Base-by-base conservation (phyloP, 2,888 invertebrate species). In the Chironomus riparius region DNA sequence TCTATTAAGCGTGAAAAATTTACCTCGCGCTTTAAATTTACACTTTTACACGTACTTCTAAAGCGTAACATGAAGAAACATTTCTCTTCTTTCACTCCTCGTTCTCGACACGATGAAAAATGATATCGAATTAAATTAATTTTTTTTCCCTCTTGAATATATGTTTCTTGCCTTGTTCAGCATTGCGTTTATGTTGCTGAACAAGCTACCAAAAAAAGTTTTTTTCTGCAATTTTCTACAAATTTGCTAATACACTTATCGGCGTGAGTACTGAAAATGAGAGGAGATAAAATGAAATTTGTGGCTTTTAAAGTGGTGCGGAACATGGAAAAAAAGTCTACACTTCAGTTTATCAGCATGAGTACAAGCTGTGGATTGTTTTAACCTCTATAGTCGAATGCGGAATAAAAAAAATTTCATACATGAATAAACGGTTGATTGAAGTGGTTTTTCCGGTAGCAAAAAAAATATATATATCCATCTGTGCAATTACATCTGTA, bases 121-220 rank as follows among this genome's bases (percentile, higher is more conserved):
- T 72, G 12, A 61, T 68, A 68, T 15, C 68, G 47, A 68, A 68
- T 68, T 68, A 68, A 68, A 68, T 68, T 68, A 68, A 65, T 65
- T 65, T 56, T 56, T 56, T 56, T 18, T 13, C 10, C 4, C 65
- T 21, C 65, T 65, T 24, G 65, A 21, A 56, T 56, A n/a, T 56
- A 56, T 56, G 18, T 18, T 15, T 15, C 13, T 15, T 50, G 50
- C 13, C 13, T 50, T 13, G 50, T 50, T 38, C 38, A 38, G 38
- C 38, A 38, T 38, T 38, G 38, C 38, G 38, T 38, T 38, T 38
- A 38, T 38, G 38, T 38, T 38, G 38, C 38, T 4, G 10, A 28
- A 28, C 28, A 28, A 48, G 48, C 13, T 3, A 15, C 15, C n/a
- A 2, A 15, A 15, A 65, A 21, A 65, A 65, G 12, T 24, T 65